phyloP scores from a whole-genome alignment of 2,797 vertebrate genomes.

The Eurystomus glaucurus region DNA sequence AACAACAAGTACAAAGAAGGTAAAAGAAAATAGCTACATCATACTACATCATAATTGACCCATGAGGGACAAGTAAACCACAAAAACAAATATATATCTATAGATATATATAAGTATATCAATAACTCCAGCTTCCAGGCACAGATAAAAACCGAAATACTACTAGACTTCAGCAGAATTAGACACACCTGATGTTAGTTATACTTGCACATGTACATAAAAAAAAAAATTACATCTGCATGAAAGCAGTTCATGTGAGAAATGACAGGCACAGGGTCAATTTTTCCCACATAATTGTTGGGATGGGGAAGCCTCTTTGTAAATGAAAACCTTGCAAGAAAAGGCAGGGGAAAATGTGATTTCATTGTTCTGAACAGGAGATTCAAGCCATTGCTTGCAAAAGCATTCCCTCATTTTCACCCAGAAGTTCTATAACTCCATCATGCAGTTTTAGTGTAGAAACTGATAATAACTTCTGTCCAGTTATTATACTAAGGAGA shows the following conservation, averaged over 20 bases:
- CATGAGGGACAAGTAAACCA: background rate
- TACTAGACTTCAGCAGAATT: background rate
- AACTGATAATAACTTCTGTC: background rate
- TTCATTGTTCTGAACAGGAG: background rate
- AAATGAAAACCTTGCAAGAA: background rate
- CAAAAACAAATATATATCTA: background rate
- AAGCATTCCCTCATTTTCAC: background rate
- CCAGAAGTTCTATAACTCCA: background rate
- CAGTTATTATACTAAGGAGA: background rate
- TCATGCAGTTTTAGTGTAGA: background rate
- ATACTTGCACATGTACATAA: background rate
- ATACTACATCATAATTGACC: background rate
- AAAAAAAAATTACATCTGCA: background rate
- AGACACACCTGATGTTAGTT: background rate
- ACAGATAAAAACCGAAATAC: background rate
- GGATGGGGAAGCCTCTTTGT: background rate
- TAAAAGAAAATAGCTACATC: background rate
- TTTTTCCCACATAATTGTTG: background rate
- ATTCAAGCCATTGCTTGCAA: background rate
- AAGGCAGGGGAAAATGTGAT: background rate
- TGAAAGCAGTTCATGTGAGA: background rate
- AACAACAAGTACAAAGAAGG: background rate
- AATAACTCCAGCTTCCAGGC: background rate
- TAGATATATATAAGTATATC: fast-evolving
- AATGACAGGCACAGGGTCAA: background rate